Conservation (phyloP, 2,888 invertebrate species). For the Yponomeuta sedellus region DNA sequence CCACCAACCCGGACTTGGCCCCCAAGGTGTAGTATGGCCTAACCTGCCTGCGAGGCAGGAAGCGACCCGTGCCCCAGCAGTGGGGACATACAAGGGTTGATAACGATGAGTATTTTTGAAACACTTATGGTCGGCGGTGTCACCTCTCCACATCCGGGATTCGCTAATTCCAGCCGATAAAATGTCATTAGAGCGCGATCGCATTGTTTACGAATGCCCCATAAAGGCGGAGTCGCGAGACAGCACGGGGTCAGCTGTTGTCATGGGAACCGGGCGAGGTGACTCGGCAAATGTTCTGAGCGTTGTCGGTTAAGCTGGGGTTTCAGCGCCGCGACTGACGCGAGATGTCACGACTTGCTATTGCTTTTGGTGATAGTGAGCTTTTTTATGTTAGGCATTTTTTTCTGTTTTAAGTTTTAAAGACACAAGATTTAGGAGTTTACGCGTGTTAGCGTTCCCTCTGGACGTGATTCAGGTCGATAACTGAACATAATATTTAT, state of each 20-base stretch:
- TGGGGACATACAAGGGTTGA: too few species aligned
- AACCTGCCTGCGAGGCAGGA: too few species aligned
- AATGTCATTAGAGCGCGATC: constrained; percentile 10
- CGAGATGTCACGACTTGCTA: background rate
- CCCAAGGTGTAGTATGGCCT: too few species aligned
- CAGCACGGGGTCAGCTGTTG: constrained; percentile 36
- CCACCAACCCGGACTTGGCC: too few species aligned
- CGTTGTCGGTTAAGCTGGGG: constrained; percentile 30
- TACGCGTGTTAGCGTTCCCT: too few species aligned
- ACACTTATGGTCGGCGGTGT: background rate
- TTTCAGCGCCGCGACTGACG: constrained; percentile 23
- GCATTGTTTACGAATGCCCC: constrained; percentile 27
- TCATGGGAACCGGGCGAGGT: constrained; percentile 47
- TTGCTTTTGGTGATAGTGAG: background rate
- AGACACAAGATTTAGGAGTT: too few species aligned
- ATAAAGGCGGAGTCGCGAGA: constrained; percentile 17
- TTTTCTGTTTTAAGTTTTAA: too few species aligned
- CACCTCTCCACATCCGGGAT: background rate
- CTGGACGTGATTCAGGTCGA: too few species aligned
- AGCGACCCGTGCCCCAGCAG: too few species aligned
- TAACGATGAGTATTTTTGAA: too few species aligned
- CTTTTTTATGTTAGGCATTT: too few species aligned
- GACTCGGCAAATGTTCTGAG: constrained; percentile 30
- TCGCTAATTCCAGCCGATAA: background rate
- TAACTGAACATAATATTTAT: too few species aligned